Conservation (phyloP, 2,113 vertebrate species). For the Mesembrinibis cayennensis region DNA sequence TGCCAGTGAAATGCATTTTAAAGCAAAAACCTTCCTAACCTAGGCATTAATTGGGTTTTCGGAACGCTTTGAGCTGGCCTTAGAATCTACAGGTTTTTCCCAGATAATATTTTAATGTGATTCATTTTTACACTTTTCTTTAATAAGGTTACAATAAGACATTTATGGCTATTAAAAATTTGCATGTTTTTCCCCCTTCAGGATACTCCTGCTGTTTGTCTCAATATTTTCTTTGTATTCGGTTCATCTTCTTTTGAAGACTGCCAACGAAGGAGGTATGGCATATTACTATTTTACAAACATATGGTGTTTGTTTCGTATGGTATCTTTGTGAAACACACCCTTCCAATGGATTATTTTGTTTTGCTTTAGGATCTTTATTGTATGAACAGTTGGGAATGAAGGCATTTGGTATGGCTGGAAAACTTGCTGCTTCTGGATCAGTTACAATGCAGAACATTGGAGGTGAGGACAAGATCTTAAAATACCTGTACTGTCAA, state of each 20-base stretch:
- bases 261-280: constrained; percentile 97
- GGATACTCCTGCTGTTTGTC: constrained; percentile 89
- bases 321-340: background rate
- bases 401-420: constrained; percentile 92
- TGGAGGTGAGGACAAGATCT: constrained; percentile 82
- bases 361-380: constrained; percentile 79
- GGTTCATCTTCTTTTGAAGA: constrained; percentile 96
- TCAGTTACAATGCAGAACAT: constrained; percentile 98
- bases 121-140: background rate
- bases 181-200: constrained; percentile 31
- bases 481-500: background rate
- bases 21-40: background rate
- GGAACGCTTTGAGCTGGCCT: background rate
- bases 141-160: background rate
- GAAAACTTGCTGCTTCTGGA: constrained; percentile 91
- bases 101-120: background rate
- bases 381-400: constrained; percentile 94
- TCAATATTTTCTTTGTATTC: constrained; percentile 95
- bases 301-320: background rate
- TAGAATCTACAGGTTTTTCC: background rate
- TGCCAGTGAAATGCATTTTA: background rate
- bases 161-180: background rate
- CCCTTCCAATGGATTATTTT: background rate
- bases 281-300: background rate
- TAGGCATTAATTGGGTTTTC: background rate